Evolutionary conservation across 1,140 invertebrate species (phyloP), one percentile per base, ranked within the genome.

Genomic region (Sesamia nonagrioides): DNA sequence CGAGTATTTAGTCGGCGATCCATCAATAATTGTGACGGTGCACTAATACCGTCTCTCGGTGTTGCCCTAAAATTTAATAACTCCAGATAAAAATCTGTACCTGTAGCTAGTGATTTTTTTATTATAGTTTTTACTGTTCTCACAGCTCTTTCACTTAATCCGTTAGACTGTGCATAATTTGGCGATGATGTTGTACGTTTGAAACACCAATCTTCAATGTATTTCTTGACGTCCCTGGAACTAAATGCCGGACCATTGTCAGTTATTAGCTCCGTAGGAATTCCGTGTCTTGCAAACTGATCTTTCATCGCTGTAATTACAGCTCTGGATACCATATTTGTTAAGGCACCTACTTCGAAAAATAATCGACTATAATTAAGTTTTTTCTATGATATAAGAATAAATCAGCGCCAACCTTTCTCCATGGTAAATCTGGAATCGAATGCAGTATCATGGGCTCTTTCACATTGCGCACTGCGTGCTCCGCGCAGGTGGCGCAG

Each of bases 161-260:
- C 89, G 77, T 95, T 93, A 27, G 87, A 85, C 77, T 88, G 88
- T 13, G 88, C 79, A 84, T 91, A 86, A 45, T 86, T 77, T 48
- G 88, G 84, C 27, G 27, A 27, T 27, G 3, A 27, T 27, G 3
- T 27, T 27, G 27, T 27, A 27, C 3, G 27, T 27, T 15, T 27
- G 61, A 94, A 89, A 9, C 87, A 87, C 80, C 87, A 91, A 18
- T 74, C 63, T 5, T 58, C 66, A 33, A 82, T 42, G 73, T 94
- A 95, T 6, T 78, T n/a, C n/a, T n/a, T n/a, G n/a, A 94, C 95
- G 69, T 94, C 85, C 2, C 84, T 17, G 21, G 84, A 88, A 2
- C 68, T 81, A 82, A 94, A 95, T 58, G 89, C 83, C 7, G 85
- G 80, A 18, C 88, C 89, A 78, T 91, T 88, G 74, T 95, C 95